Evolutionary conservation across 30 jellyfish, hydroid and myxozoan species (phyloP), one percentile per base, ranked within the genome.

Genomic region (Pseudorhiza aurosa): DNA sequence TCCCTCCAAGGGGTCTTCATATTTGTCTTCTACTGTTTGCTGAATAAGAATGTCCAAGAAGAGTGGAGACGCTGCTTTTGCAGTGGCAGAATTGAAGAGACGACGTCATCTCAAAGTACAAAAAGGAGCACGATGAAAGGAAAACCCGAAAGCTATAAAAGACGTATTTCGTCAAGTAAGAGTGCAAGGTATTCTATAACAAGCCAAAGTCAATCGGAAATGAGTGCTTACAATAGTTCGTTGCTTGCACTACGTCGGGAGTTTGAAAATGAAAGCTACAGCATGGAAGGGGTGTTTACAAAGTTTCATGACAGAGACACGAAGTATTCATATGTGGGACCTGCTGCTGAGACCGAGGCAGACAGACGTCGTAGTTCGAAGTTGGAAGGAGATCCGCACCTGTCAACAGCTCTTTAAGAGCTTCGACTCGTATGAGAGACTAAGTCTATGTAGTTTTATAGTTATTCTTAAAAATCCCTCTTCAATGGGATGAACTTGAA

Each of bases 1-100:
- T 76, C 88, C 4, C 49, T 76, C 12, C 88, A 76, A 76, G 88
- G 88, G 24, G 65, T 76, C 6, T 76, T 76, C 15, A 59, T 76
- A 28, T 76, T 76, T 58, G 30, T 76, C 9, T 76, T 76, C 53
- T 60, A 76, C 59, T 58, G 88, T 29, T 14, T 76, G 71, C 42
- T 58, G 30, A 76, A 45, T n/a, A 46, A 25, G 0, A 76, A 59
- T n/a, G 80, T 76, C 26, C 64, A 60, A 60, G 12, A 44, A 0
- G 81, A 58, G 25, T 57, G 85, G 85, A 50, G 85, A 51, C 21
- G 12, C 27, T 47, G 72, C 25, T 21, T 71, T 6, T 46, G 39
- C 58, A 58, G 72, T 25, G 60, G 30, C 8, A 0, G 21, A n/a
- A 28, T 4, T 15, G 57, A 27, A 9, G 60, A 24, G 0, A 1